Evolutionary conservation across 2,888 invertebrate genomes (phyloP).

Genomic region (Calameuta idolon): DNA sequence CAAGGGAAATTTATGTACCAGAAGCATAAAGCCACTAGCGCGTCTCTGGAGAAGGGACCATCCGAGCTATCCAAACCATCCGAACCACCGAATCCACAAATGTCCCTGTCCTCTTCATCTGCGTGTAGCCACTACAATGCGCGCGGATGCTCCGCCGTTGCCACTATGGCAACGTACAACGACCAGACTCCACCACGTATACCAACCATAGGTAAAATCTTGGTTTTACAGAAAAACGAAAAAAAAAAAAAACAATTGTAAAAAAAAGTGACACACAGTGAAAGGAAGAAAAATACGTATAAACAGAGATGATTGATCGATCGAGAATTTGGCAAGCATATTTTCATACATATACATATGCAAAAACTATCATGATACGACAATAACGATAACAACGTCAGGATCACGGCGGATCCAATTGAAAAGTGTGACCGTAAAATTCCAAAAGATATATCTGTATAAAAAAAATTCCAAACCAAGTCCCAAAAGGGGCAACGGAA

Average conservation of each 20-base stretch:
- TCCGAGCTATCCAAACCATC: slow-evolving; percentile 31
- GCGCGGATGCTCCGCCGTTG: not conserved
- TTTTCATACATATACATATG: not conserved
- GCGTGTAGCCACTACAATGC: slow-evolving; percentile 8
- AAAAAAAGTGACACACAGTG: not conserved
- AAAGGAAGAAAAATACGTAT: not conserved
- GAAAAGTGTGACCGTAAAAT: slow-evolving; percentile 19
- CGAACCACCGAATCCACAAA: slow-evolving; percentile 52
- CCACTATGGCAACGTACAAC: not conserved
- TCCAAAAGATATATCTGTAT: not conserved
- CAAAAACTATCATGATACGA: not conserved
- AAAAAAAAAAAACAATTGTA: not conserved
- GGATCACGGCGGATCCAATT: slow-evolving; percentile 10
- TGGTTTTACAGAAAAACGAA: not conserved
- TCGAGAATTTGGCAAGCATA: not conserved
- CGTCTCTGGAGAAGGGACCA: slow-evolving; percentile 13
- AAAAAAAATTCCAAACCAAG: not conserved
- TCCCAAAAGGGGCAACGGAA: not conserved
- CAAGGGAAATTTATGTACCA: slow-evolving; percentile 56
- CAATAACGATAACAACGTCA: not conserved
- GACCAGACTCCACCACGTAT: not conserved
- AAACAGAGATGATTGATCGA: not conserved
- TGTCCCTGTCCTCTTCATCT: slow-evolving; percentile 33
- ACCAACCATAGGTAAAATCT: not conserved
- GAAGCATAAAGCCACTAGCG: slow-evolving; percentile 54